Base-by-base conservation (phyloP, 2,888 invertebrate genomes). In the Spicauda simplicius region DNA sequence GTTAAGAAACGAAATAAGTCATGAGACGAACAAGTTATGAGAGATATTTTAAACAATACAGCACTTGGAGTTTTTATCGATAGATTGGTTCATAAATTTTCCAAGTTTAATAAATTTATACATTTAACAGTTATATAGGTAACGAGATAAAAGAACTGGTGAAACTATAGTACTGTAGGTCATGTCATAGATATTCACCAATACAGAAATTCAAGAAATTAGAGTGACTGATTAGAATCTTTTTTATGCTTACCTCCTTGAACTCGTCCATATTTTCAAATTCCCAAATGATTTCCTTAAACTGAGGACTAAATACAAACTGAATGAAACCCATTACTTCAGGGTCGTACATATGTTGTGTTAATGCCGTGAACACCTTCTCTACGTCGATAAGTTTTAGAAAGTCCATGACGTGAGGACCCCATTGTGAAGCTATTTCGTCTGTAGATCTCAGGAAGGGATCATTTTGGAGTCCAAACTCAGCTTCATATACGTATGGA, bases 261-360 rank as follows among this genome's bases (percentile, higher is more conserved):
- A 83, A 83, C 70, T 83, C 83, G 5, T 73, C 72, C 50, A 82
- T 74, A 18, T 75, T 71, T 70, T 83, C 80, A 55, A 83, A 76
- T 16, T 83, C 78, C 71, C 70, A 71, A 30, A 83, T 52, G 1
- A 80, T 54, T 37, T 80, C 70, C 58, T 76, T 75, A 64, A 83
- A 80, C 50, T 81, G 70, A 0, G 77, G 71, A 60, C 82, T 79
- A 0, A 77, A 41, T 6, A 82, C 14, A 56, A 84, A 82, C 12
- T 70, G 70, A 0, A 80, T 16, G 62, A 84, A 82, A 16, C 73
- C 76, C 16, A 76, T 25, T 7, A 83, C 80, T 71, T 83, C 83
- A 25, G 78, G 74, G 68, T 84, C 83, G 11, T 72, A 68, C 18
- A 82, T 64, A 66, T 81, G 76, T 50, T 76, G 69, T n/a, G 81